phyloP scores from a whole-genome alignment of 2,797 vertebrate genomes.

The Dromococcyx pavoninus region DNA sequence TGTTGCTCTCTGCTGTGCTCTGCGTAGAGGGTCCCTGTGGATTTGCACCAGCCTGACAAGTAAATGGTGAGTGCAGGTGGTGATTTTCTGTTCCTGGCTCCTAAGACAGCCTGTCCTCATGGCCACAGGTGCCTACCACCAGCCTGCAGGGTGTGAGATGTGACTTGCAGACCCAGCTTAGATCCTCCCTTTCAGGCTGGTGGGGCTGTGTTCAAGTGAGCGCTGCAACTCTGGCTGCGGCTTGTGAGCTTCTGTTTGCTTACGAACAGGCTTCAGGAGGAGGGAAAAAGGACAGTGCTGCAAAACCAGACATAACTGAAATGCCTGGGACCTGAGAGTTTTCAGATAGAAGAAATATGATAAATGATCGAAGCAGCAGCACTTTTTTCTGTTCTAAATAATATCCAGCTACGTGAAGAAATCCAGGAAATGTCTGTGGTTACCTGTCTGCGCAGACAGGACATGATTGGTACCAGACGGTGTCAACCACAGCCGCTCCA shows the following conservation, averaged over 20 bases:
- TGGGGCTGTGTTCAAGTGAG: not conserved
- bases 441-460: not conserved
- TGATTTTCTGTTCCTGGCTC: not conserved
- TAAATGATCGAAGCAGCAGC: not conserved
- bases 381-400: not conserved
- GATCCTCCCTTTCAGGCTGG: not conserved
- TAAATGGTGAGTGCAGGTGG: not conserved
- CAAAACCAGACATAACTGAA: not conserved
- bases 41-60: not conserved
- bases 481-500: not conserved
- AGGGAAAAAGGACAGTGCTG: not conserved
- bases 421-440: not conserved
- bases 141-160: not conserved
- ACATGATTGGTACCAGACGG: not conserved
- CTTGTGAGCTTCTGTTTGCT: not conserved
- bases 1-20: not conserved
- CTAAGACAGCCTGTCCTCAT: not conserved
- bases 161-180: not conserved
- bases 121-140: accelerated
- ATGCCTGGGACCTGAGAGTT: not conserved
- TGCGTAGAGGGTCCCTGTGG: not conserved
- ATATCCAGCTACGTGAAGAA: not conserved
- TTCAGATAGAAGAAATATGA: not conserved
- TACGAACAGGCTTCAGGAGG: not conserved
- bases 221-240: not conserved